A percentile compares a stretch with the other conserved stretches of the same genome.
phyloP scores from a whole-genome alignment of 2,888 invertebrate genomes.

The Mantis religiosa region DNA sequence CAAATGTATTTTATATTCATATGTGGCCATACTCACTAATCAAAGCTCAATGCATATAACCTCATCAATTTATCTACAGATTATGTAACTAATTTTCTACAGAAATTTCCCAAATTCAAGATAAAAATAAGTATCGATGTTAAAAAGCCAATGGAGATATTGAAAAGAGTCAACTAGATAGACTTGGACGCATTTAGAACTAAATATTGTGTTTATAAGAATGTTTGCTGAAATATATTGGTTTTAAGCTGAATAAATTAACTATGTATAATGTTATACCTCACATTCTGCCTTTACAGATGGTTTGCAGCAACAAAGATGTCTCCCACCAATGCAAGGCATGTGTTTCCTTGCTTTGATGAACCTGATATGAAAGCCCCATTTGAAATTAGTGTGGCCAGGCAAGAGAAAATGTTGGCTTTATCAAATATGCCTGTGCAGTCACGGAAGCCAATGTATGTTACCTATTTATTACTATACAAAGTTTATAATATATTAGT shows the following conservation, averaged over 20 bases:
- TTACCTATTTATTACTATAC: background rate
- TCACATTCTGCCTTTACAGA: conserved; percentile 38
- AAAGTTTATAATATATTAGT: no score
- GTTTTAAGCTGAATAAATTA: background rate
- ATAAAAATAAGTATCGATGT: no score
- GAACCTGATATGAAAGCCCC: conserved; percentile 72
- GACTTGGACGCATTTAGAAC: no score
- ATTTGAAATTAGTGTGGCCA: conserved; percentile 59
- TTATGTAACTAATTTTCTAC: background rate
- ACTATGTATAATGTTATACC: background rate
- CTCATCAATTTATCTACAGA: background rate
- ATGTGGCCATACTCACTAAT: no score
- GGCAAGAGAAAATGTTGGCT: conserved; percentile 51
- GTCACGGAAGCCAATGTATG: conserved; percentile 30
- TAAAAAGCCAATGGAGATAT: no score
- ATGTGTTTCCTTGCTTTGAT: conserved; percentile 77
- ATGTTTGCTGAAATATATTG: no score
- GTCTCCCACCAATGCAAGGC: conserved; percentile 68
- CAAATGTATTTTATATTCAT: no score
- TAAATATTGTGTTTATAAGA: no score
- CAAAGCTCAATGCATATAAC: background rate
- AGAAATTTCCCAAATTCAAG: no score
- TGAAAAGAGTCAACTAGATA: no score
- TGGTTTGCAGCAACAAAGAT: conserved; percentile 65
- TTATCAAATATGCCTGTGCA: conserved; percentile 62